These are phyloP conservation scores for Oryzias sinensis DNA, from an alignment of 2,797 vertebrate species.

Conservation along the genomic window DNA sequence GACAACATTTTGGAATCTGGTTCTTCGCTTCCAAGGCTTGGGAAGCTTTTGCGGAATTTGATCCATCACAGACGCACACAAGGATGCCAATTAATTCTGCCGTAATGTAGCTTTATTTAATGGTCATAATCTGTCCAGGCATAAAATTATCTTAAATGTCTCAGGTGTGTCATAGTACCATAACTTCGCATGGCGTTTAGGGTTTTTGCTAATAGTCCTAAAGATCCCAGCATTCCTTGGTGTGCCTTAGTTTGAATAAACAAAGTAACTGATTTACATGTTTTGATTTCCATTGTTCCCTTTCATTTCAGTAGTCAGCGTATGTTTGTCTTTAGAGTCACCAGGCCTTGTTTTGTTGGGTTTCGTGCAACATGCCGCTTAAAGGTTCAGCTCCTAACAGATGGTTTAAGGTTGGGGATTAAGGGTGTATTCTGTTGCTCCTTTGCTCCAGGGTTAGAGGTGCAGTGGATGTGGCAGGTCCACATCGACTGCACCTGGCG, in stretches of 20 bases:
- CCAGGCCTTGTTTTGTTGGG: slow-evolving; percentile 7
- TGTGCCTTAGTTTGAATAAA: slow-evolving; percentile 44
- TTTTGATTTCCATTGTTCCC: neutral
- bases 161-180: too few species aligned
- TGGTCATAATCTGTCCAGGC: too few species aligned
- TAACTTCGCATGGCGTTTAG: slow-evolving; percentile 44
- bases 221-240: slow-evolving; percentile 30
- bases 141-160: too few species aligned
- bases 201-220: slow-evolving; percentile 22
- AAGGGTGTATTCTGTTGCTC: slow-evolving; percentile 57
- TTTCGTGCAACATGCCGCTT: slow-evolving; percentile 23
- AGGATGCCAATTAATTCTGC: too few species aligned
- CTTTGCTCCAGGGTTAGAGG: slow-evolving; percentile 53
- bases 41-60: too few species aligned
- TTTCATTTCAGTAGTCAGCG: too few species aligned
- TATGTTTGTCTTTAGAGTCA: neutral
- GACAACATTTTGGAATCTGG: neutral
- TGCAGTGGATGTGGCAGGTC: slow-evolving; percentile 38
- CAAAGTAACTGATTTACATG: slow-evolving; percentile 49
- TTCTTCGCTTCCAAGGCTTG: neutral
- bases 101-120: too few species aligned
- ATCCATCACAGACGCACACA: too few species aligned
- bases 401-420: slow-evolving; percentile 66
- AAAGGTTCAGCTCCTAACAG: slow-evolving; percentile 46
- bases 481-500: too few species aligned